A percentile compares a stretch with the other conserved stretches of the same genome.
Conservation (phyloP, 2,113 vertebrate genomes). For the Ammospiza caudacuta region DNA sequence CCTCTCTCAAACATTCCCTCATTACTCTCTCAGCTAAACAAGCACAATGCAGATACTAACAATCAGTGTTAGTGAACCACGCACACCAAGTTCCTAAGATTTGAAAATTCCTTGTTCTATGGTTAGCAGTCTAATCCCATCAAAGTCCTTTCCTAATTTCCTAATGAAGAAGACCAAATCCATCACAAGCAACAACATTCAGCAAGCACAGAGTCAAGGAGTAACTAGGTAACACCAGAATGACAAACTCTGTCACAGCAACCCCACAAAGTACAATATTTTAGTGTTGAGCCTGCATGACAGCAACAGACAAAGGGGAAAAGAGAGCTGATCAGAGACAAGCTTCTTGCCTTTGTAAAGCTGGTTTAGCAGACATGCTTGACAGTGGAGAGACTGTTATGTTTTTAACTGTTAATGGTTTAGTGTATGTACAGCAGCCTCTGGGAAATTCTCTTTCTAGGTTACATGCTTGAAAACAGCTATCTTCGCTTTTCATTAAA, state of each 20-base stretch:
- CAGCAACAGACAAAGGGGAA: background rate
- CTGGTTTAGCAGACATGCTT: background rate
- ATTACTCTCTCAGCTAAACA: background rate
- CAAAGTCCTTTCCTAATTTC: background rate
- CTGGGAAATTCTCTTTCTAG: slow-evolving; percentile 52
- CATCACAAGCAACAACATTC: background rate
- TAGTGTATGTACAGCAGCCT: slow-evolving; percentile 42
- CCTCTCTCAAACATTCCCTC: slow-evolving; percentile 2
- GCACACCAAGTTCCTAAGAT: background rate
- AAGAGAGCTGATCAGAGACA: background rate
- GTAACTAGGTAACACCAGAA: background rate
- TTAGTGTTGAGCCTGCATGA: background rate
- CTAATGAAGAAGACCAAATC: background rate
- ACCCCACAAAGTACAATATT: background rate
- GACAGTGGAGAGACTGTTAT: slow-evolving; percentile 33
- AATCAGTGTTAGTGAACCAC: background rate
- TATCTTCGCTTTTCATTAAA: slow-evolving; percentile 62
- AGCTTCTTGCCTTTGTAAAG: background rate
- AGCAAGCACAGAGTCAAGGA: background rate
- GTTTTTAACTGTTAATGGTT: slow-evolving; percentile 57
- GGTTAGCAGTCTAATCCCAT: background rate
- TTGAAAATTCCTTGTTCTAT: background rate
- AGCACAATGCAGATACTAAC: background rate
- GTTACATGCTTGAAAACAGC: slow-evolving; percentile 32
- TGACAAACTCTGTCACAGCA: background rate